Evolutionary conservation across 2,888 invertebrate species (phyloP), one percentile per base, ranked within the genome.

Genomic region (Anagyrus pseudococci): DNA sequence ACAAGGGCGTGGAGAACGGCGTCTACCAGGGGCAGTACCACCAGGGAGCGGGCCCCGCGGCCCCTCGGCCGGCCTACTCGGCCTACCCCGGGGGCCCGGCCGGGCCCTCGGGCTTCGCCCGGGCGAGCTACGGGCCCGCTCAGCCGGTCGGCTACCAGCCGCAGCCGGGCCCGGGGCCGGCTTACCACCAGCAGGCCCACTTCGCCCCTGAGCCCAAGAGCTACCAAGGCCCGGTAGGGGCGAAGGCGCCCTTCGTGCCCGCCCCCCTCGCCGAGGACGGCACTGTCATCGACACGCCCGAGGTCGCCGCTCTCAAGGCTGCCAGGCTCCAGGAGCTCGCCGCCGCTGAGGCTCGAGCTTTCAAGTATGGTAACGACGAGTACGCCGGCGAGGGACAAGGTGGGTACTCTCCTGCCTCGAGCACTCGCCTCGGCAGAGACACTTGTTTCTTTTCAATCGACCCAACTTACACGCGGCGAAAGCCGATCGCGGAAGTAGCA

Each of bases 211-310:
- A 71, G n/a, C 66, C 70, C 6, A 67, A 71, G 43, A 65, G 65
- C 50, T 70, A 68, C 59, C 65, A 56, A 1, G n/a, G 55, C 40
- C 56, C 69, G 0, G 58, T 62, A 4, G 68, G 69, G 0, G 60
- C 66, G 29, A 76, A 77, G 63, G 57, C 70, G 4, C 72, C 71
- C 25, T 81, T 78, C 65, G 66, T 75, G n/a, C 80, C 80, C 1
- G 80, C 80, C 0, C 80, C 80, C 0, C 72, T 81, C 25, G 80
- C 80, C 22, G 77, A 79, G 17, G 80, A 81, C 58, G 80, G 80
- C 0, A 79, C 78, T 33, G 80, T 81, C 37, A 67, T 80, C 47
- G 80, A 81, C 62, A 81, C 80, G 4, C 80, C 80, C 58, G 80
- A 81, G 72, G 80, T 81, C 20, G 80, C 80, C 13, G 79, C 80